These are phyloP conservation scores for Lepidurus apus DNA, from an alignment of 1,140 invertebrate species.

Conservation along the genomic window DNA sequence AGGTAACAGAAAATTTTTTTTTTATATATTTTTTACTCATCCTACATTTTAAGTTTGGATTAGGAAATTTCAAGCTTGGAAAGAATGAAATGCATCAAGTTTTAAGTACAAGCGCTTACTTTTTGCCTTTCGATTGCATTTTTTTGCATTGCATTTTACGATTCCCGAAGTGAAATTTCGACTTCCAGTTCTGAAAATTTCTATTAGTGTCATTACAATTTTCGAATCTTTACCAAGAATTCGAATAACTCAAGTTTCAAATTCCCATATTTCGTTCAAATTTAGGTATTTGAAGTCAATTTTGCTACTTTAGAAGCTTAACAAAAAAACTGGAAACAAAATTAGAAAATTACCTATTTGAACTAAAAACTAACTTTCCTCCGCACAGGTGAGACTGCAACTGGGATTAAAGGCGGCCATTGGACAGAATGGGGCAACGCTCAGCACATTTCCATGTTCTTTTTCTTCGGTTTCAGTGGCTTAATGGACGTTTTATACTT, in stretches of 20 bases:
- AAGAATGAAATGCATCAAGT: not conserved
- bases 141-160: not conserved
- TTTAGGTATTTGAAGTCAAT: not conserved
- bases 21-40: constrained; percentile 24
- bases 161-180: constrained; percentile 2
- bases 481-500: constrained; percentile 47
- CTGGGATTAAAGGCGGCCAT: constrained; percentile 45
- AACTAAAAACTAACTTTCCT: not conserved
- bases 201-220: not conserved
- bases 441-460: constrained; percentile 54
- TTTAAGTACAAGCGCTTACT: constrained; percentile 24
- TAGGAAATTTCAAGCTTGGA: not conserved
- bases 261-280: constrained; percentile 3
- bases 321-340: not conserved
- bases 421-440: constrained; percentile 47
- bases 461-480: constrained; percentile 49
- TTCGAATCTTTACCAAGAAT: not conserved
- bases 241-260: not conserved
- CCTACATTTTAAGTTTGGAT: not conserved
- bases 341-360: constrained; percentile 30
- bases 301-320: not conserved
- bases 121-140: too few species aligned
- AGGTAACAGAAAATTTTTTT: constrained; percentile 36
- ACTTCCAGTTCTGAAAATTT: not conserved
- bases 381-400: constrained; percentile 43